Conservation (phyloP, 2,888 invertebrate genomes). For the Temnothorax rugatulus region DNA sequence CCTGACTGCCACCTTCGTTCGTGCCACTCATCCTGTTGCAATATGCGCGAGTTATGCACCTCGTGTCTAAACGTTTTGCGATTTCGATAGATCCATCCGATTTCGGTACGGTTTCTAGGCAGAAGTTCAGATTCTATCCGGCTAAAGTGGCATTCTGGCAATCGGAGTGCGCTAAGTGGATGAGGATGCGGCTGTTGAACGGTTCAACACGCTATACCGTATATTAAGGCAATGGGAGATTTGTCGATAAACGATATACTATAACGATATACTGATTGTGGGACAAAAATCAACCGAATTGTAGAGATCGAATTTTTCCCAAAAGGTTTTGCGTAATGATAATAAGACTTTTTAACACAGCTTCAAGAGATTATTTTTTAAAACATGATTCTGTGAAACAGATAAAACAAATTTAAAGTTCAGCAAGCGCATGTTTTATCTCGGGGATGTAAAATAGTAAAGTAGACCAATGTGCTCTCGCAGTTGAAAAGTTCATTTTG, state of each 20-base stretch:
- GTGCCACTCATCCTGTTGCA: conserved; percentile 44
- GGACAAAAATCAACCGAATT: not conserved
- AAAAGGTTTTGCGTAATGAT: not conserved
- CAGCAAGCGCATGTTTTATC: not conserved
- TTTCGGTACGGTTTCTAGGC: conserved; percentile 34
- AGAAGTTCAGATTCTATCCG: conserved; percentile 21
- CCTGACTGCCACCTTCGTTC: conserved; percentile 46
- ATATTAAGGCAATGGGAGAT: not conserved
- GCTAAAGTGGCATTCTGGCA: conserved; percentile 30
- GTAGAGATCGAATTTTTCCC: not conserved
- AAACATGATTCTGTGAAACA: not conserved
- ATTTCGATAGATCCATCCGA: conserved; percentile 48
- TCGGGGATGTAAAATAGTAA: not conserved
- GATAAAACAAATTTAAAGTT: not conserved
- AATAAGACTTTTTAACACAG: not conserved
- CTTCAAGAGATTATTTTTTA: not conserved
- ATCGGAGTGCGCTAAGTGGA: conserved; percentile 20
- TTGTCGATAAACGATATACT: not conserved
- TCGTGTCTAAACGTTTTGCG: conserved; percentile 64
- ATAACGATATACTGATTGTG: not conserved
- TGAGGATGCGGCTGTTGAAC: conserved; percentile 1
- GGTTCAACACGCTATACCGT: not conserved
- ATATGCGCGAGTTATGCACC: conserved; percentile 62
- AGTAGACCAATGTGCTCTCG: conserved; percentile 3
- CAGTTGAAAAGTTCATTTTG: conserved; percentile 28